Evolutionary conservation across 2,888 invertebrate genomes (phyloP).

Genomic region (Anthophora plumipes): DNA sequence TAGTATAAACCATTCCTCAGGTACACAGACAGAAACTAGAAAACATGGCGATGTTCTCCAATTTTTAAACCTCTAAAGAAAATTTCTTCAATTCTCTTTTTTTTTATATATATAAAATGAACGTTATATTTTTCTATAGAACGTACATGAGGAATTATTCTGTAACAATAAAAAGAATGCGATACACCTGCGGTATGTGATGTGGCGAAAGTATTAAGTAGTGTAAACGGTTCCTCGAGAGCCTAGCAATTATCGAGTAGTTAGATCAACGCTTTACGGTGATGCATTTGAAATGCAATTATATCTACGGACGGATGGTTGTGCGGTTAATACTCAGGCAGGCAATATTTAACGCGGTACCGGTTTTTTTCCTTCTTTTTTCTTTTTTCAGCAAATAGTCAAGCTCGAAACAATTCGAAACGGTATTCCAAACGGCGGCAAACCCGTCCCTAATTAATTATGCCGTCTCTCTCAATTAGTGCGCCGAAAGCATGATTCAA

Average conservation of each 20-base stretch:
- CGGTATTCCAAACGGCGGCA: constrained; percentile 59
- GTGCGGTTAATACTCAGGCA: constrained; percentile 25
- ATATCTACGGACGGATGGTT: constrained; percentile 31
- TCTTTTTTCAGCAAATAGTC: constrained; percentile 23
- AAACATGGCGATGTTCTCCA: no score
- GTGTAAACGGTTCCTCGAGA: background rate
- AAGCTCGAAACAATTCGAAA: constrained; percentile 44
- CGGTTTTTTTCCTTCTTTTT: background rate
- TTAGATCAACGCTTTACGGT: constrained; percentile 17
- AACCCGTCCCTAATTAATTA: constrained; percentile 72
- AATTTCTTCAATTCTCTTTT: background rate
- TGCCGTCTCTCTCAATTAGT: constrained; percentile 71
- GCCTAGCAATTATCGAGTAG: constrained; percentile 10
- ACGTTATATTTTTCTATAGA: no score
- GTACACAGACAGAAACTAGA: no score
- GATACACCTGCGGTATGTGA: no score
- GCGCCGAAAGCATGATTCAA: constrained; percentile 68
- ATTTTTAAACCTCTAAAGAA: background rate
- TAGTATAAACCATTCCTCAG: no score
- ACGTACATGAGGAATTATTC: no score
- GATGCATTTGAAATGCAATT: constrained; percentile 49
- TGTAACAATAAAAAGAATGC: no score
- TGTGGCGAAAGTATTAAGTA: constrained; percentile 14
- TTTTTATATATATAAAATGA: background rate
- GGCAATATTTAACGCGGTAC: constrained; percentile 25